A percentile compares a stretch with the other conserved stretches of the same genome.
These are phyloP conservation scores for Luidia sarsii DNA, from an alignment of 53 echinoderm and acorn worm species.

Conservation along the genomic window DNA sequence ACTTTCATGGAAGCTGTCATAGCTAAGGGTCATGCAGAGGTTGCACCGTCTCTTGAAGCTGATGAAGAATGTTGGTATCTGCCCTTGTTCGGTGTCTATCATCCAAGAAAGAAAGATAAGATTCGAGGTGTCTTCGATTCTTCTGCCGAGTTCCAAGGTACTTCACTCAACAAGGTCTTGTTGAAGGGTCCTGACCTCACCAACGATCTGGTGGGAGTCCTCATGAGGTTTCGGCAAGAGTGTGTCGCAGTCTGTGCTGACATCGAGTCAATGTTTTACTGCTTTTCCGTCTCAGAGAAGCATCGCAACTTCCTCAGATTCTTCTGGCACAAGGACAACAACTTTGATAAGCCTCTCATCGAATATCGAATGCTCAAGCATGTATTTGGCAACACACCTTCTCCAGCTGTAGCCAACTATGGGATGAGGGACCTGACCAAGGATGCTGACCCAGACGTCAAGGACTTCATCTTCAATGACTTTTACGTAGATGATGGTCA, in stretches of 20 bases:
- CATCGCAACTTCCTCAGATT: conserved; percentile 51
- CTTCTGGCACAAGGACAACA: conserved; percentile 57
- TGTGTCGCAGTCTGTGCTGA: conserved; percentile 1
- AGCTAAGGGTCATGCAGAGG: conserved; percentile 54
- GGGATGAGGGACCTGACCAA: conserved; percentile 42
- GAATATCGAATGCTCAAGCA: conserved; percentile 45
- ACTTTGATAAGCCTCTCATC: conserved; percentile 40
- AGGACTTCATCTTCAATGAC: conserved; percentile 45
- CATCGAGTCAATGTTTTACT: conserved; percentile 44
- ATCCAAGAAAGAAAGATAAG: conserved; percentile 44
- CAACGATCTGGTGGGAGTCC: conserved; percentile 49
- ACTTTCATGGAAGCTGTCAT: conserved; percentile 60
- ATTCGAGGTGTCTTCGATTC: conserved; percentile 59
- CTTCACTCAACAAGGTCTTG: conserved; percentile 54
- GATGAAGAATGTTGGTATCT: conserved; percentile 43
- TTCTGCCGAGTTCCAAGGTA: conserved; percentile 40
- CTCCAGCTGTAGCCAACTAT: conserved; percentile 59
- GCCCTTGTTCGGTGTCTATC: conserved; percentile 57
- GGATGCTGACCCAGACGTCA: conserved; percentile 52
- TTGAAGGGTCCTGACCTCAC: conserved; percentile 52
- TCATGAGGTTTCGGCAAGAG: conserved; percentile 11
- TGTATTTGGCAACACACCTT: conserved; percentile 49
- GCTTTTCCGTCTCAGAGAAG: conserved; percentile 54
- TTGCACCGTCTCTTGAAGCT: conserved; percentile 47
- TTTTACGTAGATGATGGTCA: background rate